Conservation (phyloP, 2,888 invertebrate species). For the Aporophyla lueneburgensis region DNA sequence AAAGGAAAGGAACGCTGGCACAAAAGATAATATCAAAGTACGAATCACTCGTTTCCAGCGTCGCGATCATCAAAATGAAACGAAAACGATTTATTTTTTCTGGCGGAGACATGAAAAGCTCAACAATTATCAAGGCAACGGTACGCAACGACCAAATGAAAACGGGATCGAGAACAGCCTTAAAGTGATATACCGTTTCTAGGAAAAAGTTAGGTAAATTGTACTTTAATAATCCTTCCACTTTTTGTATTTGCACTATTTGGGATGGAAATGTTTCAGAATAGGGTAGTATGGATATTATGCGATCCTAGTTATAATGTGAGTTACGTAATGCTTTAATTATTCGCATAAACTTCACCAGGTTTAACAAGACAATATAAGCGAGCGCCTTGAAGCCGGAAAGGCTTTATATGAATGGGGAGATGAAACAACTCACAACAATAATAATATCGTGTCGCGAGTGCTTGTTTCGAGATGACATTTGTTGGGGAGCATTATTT, state of each 20-base stretch:
- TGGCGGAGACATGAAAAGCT: slow-evolving; percentile 53
- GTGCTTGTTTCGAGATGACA: slow-evolving; percentile 81
- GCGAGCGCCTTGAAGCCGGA: slow-evolving; percentile 74
- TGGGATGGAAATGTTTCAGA: slow-evolving; percentile 8
- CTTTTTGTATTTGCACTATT: slow-evolving; percentile 25
- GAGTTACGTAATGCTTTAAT: slow-evolving; percentile 73
- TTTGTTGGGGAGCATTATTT: slow-evolving; percentile 83
- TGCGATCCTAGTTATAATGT: slow-evolving; percentile 61
- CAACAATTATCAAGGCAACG: slow-evolving; percentile 50
- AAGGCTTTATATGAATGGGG: slow-evolving; percentile 76
- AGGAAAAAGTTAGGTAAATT: slow-evolving; percentile 16
- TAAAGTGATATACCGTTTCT: slow-evolving; percentile 25
- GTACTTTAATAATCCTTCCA: slow-evolving; percentile 19
- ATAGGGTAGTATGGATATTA: slow-evolving; percentile 32
- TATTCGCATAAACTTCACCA: slow-evolving; percentile 77
- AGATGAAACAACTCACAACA: slow-evolving; percentile 82
- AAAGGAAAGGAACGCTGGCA: slow-evolving; percentile 48
- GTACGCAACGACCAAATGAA: slow-evolving; percentile 41
- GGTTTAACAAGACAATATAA: slow-evolving; percentile 77
- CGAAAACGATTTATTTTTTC: slow-evolving; percentile 65
- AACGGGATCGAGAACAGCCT: slow-evolving; percentile 10
- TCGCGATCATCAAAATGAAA: slow-evolving; percentile 70
- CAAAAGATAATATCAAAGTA: slow-evolving; percentile 62
- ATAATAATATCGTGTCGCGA: slow-evolving; percentile 81
- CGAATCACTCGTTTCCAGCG: slow-evolving; percentile 60